A percentile compares a stretch with the other conserved stretches of the same genome.
These are phyloP conservation scores for Theonella swinhoei DNA, from an alignment of 37 sponge, comb jelly and placozoan species.

Conservation along the genomic window DNA sequence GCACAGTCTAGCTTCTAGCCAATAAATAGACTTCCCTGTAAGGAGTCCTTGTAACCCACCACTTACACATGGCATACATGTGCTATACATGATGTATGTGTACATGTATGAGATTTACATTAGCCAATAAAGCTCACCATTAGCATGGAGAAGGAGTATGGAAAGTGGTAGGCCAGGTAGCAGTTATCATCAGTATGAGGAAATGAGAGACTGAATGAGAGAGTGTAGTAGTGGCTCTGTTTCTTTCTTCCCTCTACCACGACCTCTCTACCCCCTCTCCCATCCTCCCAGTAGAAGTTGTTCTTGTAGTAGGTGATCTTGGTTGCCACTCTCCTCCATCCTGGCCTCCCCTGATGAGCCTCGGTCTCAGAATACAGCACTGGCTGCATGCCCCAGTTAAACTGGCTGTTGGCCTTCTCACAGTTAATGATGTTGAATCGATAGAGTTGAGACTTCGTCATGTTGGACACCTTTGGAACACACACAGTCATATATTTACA, in stretches of 20 bases:
- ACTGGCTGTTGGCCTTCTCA: constrained; percentile 80
- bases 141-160: constrained; percentile 76
- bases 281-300: constrained; percentile 18
- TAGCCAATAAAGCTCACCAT: no score
- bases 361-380: constrained; percentile 75
- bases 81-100: no score
- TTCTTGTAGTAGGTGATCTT: constrained; percentile 76
- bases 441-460: constrained; percentile 62
- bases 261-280: neutral
- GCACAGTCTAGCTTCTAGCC: no score
- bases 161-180: constrained; percentile 89
- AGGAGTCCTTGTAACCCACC: no score
- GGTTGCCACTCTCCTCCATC: constrained; percentile 71
- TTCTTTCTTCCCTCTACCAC: neutral
- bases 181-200: constrained; percentile 66
- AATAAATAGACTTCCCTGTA: no score
- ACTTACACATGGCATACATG: no score
- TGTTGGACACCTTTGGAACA: constrained; percentile 40
- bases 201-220: constrained; percentile 72
- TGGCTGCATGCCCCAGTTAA: constrained; percentile 85
- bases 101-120: no score
- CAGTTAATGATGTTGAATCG: constrained; percentile 92
- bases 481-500: constrained; percentile 12
- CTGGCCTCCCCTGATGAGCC: constrained; percentile 17
- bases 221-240: constrained; percentile 54